A percentile compares a stretch with the other conserved stretches of the same genome.
Evolutionary conservation across 2,113 vertebrate genomes (phyloP).

Genomic region (Nannospalax galili): DNA sequence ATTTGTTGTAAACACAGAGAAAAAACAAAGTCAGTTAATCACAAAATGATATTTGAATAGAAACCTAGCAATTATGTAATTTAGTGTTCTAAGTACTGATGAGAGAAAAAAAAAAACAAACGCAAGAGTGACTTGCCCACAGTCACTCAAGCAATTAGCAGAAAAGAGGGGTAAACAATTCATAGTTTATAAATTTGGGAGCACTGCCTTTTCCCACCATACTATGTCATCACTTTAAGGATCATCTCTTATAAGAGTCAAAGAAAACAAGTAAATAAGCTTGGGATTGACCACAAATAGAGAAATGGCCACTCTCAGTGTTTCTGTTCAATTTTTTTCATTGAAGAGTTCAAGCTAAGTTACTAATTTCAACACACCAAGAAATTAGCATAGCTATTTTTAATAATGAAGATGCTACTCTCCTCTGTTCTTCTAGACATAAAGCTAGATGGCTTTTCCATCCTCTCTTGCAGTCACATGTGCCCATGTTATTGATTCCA

Average conservation of each 20-base stretch:
- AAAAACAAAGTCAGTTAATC: background rate
- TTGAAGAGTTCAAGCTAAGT: constrained; percentile 42
- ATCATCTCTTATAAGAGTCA: background rate
- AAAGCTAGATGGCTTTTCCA: background rate
- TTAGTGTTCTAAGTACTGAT: background rate
- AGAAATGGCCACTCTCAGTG: constrained; percentile 19
- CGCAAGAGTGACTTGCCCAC: background rate
- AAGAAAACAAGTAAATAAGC: constrained; percentile 47
- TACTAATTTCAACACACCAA: constrained; percentile 42
- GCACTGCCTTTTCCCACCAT: background rate
- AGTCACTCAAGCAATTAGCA: constrained; percentile 14
- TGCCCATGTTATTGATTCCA: background rate
- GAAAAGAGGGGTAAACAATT: background rate
- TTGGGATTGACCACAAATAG: background rate
- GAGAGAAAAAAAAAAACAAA: background rate
- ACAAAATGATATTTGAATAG: background rate
- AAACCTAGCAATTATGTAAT: background rate
- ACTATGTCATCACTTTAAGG: background rate
- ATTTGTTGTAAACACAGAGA: background rate
- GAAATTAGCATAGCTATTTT: constrained; percentile 28
- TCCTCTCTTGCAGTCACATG: background rate
- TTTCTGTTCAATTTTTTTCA: constrained; percentile 54
- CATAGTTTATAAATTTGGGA: background rate
- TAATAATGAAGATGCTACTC: background rate
- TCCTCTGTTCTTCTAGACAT: background rate